A percentile compares a stretch with the other conserved stretches of the same genome.
Conservation (phyloP, 2,113 vertebrate genomes). For the Hippocampus guttulatus region DNA sequence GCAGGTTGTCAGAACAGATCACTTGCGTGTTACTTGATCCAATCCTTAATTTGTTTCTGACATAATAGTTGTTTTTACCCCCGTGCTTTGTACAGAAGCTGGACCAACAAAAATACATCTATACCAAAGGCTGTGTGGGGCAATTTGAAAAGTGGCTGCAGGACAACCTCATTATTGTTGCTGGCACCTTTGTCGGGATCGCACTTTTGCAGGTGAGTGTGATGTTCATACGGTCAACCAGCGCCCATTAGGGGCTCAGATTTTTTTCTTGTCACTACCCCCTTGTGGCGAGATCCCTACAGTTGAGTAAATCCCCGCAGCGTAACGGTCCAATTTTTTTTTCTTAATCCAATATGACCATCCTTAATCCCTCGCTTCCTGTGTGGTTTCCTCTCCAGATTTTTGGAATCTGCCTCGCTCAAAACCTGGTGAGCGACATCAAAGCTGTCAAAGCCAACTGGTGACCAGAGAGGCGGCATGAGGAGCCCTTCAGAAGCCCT, state of each 20-base stretch:
- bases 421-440: slow-evolving; percentile 85
- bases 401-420: slow-evolving; percentile 87
- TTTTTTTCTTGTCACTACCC: slow-evolving; percentile 48
- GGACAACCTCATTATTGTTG: slow-evolving; percentile 84
- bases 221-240: neutral
- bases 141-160: slow-evolving; percentile 94
- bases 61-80: neutral
- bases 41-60: neutral
- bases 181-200: slow-evolving; percentile 82
- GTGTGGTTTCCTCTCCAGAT: slow-evolving; percentile 70
- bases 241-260: neutral
- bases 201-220: slow-evolving; percentile 83
- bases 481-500: neutral
- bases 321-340: neutral
- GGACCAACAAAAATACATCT: slow-evolving; percentile 80
- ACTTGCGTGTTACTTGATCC: too few relatives aligned
- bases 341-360: neutral
- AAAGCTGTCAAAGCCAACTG: slow-evolving; percentile 88
- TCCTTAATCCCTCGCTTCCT: neutral
- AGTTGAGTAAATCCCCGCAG: neutral
- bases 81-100: slow-evolving; percentile 69
- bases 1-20: slow-evolving; percentile 4
- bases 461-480: slow-evolving; percentile 66
- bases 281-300: slow-evolving; percentile 46
- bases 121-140: slow-evolving; percentile 87